Evolutionary conservation across 2,888 invertebrate species (phyloP).

Genomic region (Mechanitis mazaeus): DNA sequence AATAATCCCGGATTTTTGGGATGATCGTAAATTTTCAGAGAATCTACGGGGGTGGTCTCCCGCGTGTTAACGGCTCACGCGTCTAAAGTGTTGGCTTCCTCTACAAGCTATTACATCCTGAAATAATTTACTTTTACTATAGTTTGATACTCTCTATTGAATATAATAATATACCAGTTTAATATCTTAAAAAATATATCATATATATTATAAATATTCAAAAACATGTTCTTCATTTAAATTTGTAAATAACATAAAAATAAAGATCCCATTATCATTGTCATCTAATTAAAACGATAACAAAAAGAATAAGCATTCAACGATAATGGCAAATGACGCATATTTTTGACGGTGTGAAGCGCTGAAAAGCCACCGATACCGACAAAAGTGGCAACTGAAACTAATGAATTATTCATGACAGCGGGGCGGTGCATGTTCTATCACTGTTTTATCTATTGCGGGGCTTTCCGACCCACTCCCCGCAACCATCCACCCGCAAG

Average conservation of each 20-base stretch:
- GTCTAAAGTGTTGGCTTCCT: conserved; percentile 37
- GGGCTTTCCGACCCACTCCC: conserved; percentile 38
- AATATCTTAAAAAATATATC: too few species aligned
- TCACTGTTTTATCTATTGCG: conserved; percentile 78
- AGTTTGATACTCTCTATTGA: too few species aligned
- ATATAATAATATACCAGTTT: too few species aligned
- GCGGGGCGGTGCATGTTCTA: conserved; percentile 77
- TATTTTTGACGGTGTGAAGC: conserved; percentile 72
- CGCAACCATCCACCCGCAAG: conserved; percentile 56
- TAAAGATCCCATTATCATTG: neutral
- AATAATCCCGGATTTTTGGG: conserved; percentile 74
- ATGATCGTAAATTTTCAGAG: conserved; percentile 75
- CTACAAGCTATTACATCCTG: conserved; percentile 27
- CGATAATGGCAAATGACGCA: conserved; percentile 69
- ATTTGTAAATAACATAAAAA: too few species aligned
- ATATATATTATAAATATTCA: too few species aligned
- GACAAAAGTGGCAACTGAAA: conserved; percentile 77
- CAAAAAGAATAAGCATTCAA: conserved; percentile 53
- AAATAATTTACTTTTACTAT: conserved; percentile 7
- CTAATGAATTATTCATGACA: conserved; percentile 76
- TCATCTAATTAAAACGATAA: conserved; percentile 37
- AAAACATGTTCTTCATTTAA: too few species aligned
- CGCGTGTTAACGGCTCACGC: conserved; percentile 29
- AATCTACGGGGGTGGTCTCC: conserved; percentile 50
- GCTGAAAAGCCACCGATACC: conserved; percentile 76